Evolutionary conservation across 2,797 vertebrate genomes (phyloP).

Genomic region (Epinephelus malabaricus): DNA sequence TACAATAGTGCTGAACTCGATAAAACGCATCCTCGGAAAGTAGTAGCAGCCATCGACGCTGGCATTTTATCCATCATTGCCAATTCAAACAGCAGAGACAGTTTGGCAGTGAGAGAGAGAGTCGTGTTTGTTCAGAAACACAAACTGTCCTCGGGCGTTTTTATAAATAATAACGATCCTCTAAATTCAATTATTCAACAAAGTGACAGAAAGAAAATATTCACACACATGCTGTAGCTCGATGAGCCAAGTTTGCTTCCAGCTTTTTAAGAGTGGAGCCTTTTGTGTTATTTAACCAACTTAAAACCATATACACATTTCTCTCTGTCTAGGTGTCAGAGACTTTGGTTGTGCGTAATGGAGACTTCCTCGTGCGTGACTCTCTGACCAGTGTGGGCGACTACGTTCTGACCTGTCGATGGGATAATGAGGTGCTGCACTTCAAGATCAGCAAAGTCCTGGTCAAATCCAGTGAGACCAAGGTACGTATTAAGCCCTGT

Average conservation of each 20-base stretch:
- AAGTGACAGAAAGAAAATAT: slow-evolving; percentile 27
- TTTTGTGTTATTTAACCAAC: slow-evolving; percentile 2
- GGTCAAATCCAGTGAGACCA: slow-evolving; percentile 92
- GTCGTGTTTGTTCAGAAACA: slow-evolving; percentile 52
- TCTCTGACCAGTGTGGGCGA: slow-evolving; percentile 93
- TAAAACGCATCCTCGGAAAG: slow-evolving; percentile 34
- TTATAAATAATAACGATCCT: slow-evolving; percentile 53
- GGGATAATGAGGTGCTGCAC: slow-evolving; percentile 94
- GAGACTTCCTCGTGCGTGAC: slow-evolving; percentile 96
- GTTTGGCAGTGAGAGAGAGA: slow-evolving; percentile 25
- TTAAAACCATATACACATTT: background rate
- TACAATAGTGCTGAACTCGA: slow-evolving; percentile 18
- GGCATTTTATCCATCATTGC: slow-evolving; percentile 33
- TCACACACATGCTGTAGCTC: slow-evolving; percentile 21
- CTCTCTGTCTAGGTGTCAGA: slow-evolving; percentile 89
- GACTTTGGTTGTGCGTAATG: slow-evolving; percentile 92
- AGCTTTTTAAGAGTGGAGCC: slow-evolving; percentile 1
- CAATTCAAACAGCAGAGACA: slow-evolving; percentile 16
- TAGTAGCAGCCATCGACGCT: background rate
- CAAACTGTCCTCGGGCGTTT: slow-evolving; percentile 32
- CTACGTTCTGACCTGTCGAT: slow-evolving; percentile 95
- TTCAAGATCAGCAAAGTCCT: slow-evolving; percentile 98
- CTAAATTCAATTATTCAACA: slow-evolving; percentile 55
- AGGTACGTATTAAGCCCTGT: slow-evolving; percentile 51
- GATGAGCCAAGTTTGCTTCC: slow-evolving; percentile 8